Evolutionary conservation across 2,113 vertebrate species (phyloP).

Genomic region (Bucco capensis): DNA sequence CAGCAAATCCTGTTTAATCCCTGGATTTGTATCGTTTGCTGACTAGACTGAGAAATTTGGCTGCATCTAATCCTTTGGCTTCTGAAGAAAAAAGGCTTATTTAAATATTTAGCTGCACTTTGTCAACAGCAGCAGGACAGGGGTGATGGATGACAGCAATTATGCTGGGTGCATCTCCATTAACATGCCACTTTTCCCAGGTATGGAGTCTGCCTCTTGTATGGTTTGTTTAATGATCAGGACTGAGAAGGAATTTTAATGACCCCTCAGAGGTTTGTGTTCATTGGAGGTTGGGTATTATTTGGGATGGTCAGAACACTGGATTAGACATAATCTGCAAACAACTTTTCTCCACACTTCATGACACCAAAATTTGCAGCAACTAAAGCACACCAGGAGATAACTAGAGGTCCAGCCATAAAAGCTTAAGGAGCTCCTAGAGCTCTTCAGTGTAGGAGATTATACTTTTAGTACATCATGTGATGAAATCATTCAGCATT

Average conservation of each 20-base stretch:
- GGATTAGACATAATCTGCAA: background rate
- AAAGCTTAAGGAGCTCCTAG: background rate
- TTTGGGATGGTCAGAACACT: background rate
- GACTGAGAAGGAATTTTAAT: conserved; percentile 38
- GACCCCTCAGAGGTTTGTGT: background rate
- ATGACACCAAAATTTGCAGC: background rate
- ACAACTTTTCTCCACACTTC: background rate
- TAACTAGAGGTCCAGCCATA: background rate
- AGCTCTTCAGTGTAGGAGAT: background rate
- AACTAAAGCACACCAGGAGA: background rate
- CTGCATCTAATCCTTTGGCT: conserved; percentile 45
- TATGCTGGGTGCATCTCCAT: conserved; percentile 65
- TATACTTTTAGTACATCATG: background rate
- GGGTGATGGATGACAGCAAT: conserved; percentile 74
- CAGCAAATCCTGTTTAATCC: conserved; percentile 49
- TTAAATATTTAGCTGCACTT: conserved; percentile 71
- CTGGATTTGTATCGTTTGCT: conserved; percentile 50
- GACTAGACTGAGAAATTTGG: conserved; percentile 49
- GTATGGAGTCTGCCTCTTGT: conserved; percentile 50
- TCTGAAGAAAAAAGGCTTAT: conserved; percentile 71
- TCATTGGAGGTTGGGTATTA: background rate
- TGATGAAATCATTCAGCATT: background rate
- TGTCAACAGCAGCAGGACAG: conserved; percentile 45
- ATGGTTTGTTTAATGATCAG: conserved; percentile 56
- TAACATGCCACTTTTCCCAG: conserved; percentile 56